Evolutionary conservation across 2,113 vertebrate species (phyloP), one percentile per base, ranked within the genome.

Genomic region (Podarcis cretensis): DNA sequence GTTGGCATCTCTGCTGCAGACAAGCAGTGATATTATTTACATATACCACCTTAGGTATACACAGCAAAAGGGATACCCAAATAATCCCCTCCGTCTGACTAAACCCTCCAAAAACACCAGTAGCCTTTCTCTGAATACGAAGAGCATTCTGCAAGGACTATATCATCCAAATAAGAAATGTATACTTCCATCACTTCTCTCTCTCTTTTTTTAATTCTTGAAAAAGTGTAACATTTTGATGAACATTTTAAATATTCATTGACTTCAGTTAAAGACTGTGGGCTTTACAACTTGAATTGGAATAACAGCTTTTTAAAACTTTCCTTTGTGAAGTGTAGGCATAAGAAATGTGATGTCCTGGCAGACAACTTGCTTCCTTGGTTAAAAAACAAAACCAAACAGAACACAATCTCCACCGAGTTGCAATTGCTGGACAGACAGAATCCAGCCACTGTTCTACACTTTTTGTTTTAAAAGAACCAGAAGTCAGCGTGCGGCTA

Each of bases 401-500:
- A 95, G 90, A 83, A 1, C 14, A 27, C 48, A 25, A 8, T 21
- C 40, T 8, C 6, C 13, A 69, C 79, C 77, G 83, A 94, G 57
- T 89, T 92, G 80, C 91, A 92, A 30, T 90, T n/a, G 78, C 89
- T 92, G 94, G 75, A 89, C 89, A 89, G 69, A 57, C 37, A 66
- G 32, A 79, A 81, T 95, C 92, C 89, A 89, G 81, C 92, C 94
- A 93, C 78, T 35, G 10, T 81, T 95, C 48, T 93, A 83, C 65
- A 32, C n/a, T 91, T 90, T 14, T 84, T 90, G 89, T 92, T 93
- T 85, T 76, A 91, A 91, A 95, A 87, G 77, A 92, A 91, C 84
- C 68, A 92, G 93, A 96, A 96, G 94, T 95, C 91, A 93, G 95
- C 92, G 23, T 68, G 91, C 93, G 90, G 87, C 96, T 95, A 95